Percentiles rank a stretch among this genome's conserved stretches.
phyloP scores from a whole-genome alignment of 92 coral and sea anemone species.

The Paramuricea clavata region DNA sequence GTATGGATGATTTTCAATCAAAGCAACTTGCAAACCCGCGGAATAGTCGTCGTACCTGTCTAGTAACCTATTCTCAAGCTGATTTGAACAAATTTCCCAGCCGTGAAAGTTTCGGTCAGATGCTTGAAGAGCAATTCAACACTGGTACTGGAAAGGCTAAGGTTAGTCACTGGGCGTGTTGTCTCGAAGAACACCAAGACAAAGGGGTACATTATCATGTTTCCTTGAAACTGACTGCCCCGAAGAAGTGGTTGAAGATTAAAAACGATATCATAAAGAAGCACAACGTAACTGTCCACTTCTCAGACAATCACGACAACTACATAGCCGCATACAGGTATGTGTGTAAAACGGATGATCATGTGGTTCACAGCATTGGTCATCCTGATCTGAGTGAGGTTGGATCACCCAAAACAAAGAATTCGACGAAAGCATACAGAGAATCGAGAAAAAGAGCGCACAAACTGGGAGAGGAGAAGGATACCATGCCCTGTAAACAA shows the following conservation, averaged over 20 bases:
- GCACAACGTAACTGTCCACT: background rate
- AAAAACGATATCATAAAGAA: background rate
- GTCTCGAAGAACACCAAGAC: constrained; percentile 7
- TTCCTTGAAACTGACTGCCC: constrained; percentile 8
- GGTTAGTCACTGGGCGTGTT: constrained; percentile 15
- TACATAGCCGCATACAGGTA: constrained; percentile 25
- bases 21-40: background rate
- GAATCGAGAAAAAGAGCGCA: no score
- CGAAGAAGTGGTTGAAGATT: constrained; percentile 21
- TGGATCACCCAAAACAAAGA: no score
- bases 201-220: constrained; percentile 3
- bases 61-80: background rate
- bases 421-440: no score
- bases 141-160: background rate
- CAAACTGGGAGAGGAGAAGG: no score
- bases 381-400: no score
- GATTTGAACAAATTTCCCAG: background rate
- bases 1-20: background rate
- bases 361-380: background rate
- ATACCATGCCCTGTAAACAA: no score
- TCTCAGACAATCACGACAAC: constrained; percentile 12
- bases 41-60: background rate
- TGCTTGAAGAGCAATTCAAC: background rate
- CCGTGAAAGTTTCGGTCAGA: background rate
- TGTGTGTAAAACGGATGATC: constrained; percentile 3